A percentile compares a stretch with the other conserved stretches of the same genome.
These are phyloP conservation scores for Allophyes oxyacanthae DNA, from an alignment of 2,888 invertebrate species.

Conservation along the genomic window DNA sequence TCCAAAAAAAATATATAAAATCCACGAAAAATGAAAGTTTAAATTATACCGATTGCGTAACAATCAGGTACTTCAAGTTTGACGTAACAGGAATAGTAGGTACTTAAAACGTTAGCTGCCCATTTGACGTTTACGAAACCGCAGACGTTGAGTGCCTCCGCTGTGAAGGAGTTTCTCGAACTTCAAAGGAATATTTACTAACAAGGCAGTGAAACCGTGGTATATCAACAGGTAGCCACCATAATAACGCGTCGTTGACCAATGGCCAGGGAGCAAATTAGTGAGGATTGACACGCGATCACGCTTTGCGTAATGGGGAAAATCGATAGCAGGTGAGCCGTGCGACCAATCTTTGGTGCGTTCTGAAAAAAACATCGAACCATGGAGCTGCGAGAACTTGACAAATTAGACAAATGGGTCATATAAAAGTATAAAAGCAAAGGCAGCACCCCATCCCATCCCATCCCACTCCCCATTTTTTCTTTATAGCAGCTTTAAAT, in stretches of 20 bases:
- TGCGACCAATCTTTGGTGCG: not conserved
- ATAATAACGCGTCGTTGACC: constrained; percentile 61
- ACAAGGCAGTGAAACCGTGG: constrained; percentile 53
- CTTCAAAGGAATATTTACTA: constrained; percentile 59
- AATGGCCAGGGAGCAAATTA: constrained; percentile 48
- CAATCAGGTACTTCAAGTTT: constrained; percentile 14
- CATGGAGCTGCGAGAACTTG: not conserved
- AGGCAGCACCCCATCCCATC: too few relatives aligned
- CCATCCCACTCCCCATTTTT: too few relatives aligned
- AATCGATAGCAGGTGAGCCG: constrained; percentile 48
- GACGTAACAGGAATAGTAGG: constrained; percentile 34
- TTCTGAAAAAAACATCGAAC: constrained; percentile 4
- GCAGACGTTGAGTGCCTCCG: constrained; percentile 25
- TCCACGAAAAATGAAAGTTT: constrained; percentile 17
- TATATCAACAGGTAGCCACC: constrained; percentile 67
- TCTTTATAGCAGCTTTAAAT: too few relatives aligned
- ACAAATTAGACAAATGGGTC: too few relatives aligned
- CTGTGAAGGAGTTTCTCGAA: constrained; percentile 38
- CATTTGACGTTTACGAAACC: constrained; percentile 24
- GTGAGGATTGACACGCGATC: constrained; percentile 58
- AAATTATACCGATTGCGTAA: constrained; percentile 21
- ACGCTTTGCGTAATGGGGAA: constrained; percentile 47
- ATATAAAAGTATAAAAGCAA: too few relatives aligned
- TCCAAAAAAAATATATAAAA: too few relatives aligned
- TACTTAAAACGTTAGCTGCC: constrained; percentile 31